Base-by-base conservation (phyloP, 2,797 vertebrate species). In the Staurois parvus region DNA sequence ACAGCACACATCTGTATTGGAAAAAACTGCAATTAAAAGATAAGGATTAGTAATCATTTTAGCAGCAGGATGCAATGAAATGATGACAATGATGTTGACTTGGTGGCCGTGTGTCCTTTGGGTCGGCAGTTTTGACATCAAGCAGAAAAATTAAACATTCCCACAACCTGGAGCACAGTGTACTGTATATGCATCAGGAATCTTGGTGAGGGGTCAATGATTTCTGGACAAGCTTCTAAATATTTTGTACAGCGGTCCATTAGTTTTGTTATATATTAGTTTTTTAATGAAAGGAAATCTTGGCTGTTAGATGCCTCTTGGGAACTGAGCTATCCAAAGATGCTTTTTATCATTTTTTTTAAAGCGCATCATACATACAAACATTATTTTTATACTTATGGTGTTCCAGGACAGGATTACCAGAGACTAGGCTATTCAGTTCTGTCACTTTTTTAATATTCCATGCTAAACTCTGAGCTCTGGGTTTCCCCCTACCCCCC, bases 361-460 rank as follows among this genome's bases (percentile, higher is more conserved):
- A 70, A 70, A 70, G 29, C 29, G 13, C 34, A 67, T 80, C 78
- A 80, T 70, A 70, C 78, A 80, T 80, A 80, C 66, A 45, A 70
- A 66, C 30, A 66, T 30, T 56, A 70, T 69, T 48, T 48, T 26
- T 80, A 56, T 30, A 34, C 24, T 24, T 70, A 19, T 48, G 30
- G 67, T 52, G 32, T 80, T 70, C 45, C 56, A 45, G 40, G 30
- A 13, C 24, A 24, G 12, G 10, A 29, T 69, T 45, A 32, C 34
- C n/a, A 34, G 78, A 29, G 26, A 69, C 30, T 68, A 40, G 17
- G 45, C 45, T 7, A 34, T 70, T 6, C 32, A 34, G 17, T 28
- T 34, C 24, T 69, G 32, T 69, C 19, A 70, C 5, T 34, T 52
- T 17, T 19, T 52, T 15, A 5, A 52, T 52, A 19, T 19, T 52